Percentiles rank a stretch among this genome's conserved stretches.
phyloP scores from a whole-genome alignment of 2,797 vertebrate species.

The Scyliorhinus canicula region DNA sequence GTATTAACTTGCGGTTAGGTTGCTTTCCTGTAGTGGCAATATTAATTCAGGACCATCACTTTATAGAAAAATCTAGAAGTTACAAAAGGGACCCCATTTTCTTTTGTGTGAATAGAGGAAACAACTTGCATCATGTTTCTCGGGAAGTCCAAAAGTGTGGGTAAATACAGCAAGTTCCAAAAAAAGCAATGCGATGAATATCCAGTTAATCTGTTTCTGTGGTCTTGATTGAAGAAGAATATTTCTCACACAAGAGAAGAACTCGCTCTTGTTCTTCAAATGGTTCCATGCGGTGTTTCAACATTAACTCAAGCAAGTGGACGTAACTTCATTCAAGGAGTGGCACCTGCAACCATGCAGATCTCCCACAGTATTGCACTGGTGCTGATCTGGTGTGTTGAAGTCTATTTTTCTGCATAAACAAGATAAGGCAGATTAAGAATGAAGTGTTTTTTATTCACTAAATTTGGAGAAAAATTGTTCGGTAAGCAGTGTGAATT shows the following conservation, averaged over 20 bases:
- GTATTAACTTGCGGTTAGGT: not conserved
- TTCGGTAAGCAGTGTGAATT: not conserved
- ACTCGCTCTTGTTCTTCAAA: not conserved
- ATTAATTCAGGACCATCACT: not conserved
- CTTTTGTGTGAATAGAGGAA: not conserved
- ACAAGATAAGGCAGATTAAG: not conserved
- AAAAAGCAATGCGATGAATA: not conserved
- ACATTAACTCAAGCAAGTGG: not conserved
- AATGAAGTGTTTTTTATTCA: not conserved
- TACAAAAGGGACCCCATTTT: not conserved
- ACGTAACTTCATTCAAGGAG: not conserved
- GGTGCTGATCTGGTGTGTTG: not conserved
- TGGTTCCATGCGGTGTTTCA: not conserved
- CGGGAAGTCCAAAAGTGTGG: not conserved
- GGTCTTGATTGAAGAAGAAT: not conserved
- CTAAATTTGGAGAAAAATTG: constrained; percentile 1
- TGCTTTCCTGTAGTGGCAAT: not conserved
- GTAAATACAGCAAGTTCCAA: not conserved
- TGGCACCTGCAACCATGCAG: not conserved
- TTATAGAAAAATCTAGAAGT: not conserved
- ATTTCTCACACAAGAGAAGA: not conserved
- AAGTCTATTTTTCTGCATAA: not conserved
- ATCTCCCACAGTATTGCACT: not conserved
- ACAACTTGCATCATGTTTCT: not conserved
- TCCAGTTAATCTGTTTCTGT: not conserved